phyloP scores from a whole-genome alignment of 2,888 invertebrate genomes.

The Hirtodrosophila alboralis region DNA sequence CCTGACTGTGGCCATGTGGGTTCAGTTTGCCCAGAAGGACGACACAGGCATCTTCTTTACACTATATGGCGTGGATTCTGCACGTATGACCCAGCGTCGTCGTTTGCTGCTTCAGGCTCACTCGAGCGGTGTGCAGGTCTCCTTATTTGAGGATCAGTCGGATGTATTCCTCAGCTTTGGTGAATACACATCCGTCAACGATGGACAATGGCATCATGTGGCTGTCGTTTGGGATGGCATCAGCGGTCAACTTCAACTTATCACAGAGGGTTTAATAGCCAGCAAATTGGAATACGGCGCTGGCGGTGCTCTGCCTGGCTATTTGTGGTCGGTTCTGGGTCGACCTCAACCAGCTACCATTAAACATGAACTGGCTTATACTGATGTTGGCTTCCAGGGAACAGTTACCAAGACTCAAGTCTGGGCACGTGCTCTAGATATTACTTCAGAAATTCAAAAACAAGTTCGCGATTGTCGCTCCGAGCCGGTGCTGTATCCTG shows the following conservation, averaged over 20 bases:
- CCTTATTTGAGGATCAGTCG: slow-evolving; percentile 93
- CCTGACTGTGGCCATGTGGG: slow-evolving; percentile 97
- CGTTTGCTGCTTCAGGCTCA: slow-evolving; percentile 95
- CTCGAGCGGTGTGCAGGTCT: slow-evolving; percentile 96
- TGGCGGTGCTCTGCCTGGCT: slow-evolving; percentile 91
- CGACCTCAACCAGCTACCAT: slow-evolving; percentile 92
- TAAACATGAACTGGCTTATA: slow-evolving; percentile 86
- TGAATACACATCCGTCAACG: slow-evolving; percentile 96
- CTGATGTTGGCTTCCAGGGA: slow-evolving; percentile 97
- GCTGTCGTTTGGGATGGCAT: slow-evolving; percentile 97
- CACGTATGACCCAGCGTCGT: slow-evolving; percentile 90
- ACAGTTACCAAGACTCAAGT: slow-evolving; percentile 96
- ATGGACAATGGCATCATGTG: slow-evolving; percentile 98
- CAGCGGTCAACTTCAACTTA: slow-evolving; percentile 93
- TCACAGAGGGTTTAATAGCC: slow-evolving; percentile 97
- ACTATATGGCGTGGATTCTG: slow-evolving; percentile 93
- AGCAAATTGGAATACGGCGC: slow-evolving; percentile 96
- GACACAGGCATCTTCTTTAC: slow-evolving; percentile 97
- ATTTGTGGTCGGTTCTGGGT: slow-evolving; percentile 96
- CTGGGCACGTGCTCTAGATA: slow-evolving; percentile 95
- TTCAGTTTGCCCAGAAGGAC: slow-evolving; percentile 95
- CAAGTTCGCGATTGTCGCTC: slow-evolving; percentile 96
- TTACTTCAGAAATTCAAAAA: slow-evolving; percentile 95
- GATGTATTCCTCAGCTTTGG: slow-evolving; percentile 95
- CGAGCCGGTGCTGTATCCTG: slow-evolving; percentile 94